Conservation (phyloP, 2,888 invertebrate genomes). For the Harpagoxenus sublaevis region DNA sequence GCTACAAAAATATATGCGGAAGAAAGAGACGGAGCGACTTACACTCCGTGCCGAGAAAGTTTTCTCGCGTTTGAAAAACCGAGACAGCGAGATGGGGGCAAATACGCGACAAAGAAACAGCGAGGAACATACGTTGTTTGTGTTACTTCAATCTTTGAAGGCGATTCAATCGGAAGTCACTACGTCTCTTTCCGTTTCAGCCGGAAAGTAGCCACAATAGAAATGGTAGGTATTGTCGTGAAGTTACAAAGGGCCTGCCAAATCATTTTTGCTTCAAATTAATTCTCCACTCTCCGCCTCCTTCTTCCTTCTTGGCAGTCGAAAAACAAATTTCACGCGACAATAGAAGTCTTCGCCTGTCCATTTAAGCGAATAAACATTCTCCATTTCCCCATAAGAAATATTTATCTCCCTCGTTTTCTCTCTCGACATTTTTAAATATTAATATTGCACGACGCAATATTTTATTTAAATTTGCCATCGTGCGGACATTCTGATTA, state of each 20-base stretch:
- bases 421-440: background rate
- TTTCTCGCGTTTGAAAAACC: background rate
- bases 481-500: background rate
- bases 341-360: background rate
- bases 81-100: background rate
- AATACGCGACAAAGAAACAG: background rate
- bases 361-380: background rate
- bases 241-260: background rate
- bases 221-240: background rate
- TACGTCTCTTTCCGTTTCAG: background rate
- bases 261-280: slow-evolving; percentile 17
- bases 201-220: background rate
- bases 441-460: background rate
- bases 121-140: no score
- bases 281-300: background rate
- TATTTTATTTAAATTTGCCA: background rate
- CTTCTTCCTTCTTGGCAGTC: background rate
- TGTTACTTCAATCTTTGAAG: slow-evolving; percentile 19
- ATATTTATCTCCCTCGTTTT: background rate
- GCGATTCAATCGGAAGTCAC: background rate
- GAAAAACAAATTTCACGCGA: background rate
- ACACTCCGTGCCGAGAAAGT: slow-evolving; percentile 5
- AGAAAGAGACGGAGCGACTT: background rate
- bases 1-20: background rate
- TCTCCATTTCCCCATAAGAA: background rate